These are phyloP conservation scores for Coracopsis vasa DNA, from an alignment of 2,113 vertebrate genomes.

Conservation along the genomic window DNA sequence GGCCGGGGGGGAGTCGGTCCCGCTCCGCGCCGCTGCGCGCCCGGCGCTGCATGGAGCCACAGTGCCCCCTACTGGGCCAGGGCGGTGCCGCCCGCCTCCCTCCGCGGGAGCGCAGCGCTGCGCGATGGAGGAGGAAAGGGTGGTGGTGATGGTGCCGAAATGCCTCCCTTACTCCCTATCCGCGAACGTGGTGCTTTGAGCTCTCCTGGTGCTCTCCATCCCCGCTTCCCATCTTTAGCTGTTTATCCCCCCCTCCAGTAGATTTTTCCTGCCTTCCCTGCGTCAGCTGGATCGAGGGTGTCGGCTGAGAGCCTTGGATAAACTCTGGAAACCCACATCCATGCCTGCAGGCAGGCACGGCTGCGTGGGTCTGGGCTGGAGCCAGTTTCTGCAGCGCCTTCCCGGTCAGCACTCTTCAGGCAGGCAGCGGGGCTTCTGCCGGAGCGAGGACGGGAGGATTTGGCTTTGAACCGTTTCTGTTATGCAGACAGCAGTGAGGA, in stretches of 20 bases:
- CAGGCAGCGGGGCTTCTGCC: not conserved
- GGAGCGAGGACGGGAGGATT: not conserved
- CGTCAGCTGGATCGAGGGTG: not conserved
- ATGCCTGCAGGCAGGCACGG: accelerated
- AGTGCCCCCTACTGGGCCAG: slow-evolving; percentile 77
- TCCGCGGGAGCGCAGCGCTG: not conserved
- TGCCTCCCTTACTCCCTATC: not conserved
- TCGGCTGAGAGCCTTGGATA: not conserved
- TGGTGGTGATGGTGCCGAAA: not conserved
- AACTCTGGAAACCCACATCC: not conserved
- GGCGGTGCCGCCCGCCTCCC: not conserved
- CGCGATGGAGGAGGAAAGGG: not conserved
- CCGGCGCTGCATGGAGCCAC: slow-evolving; percentile 64
- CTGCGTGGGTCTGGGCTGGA: accelerated
- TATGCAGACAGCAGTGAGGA: not conserved
- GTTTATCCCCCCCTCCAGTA: accelerated
- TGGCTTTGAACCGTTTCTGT: slow-evolving; percentile 13
- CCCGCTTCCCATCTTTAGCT: accelerated
- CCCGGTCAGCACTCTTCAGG: accelerated
- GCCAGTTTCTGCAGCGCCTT: not conserved
- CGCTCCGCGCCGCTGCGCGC: not conserved
- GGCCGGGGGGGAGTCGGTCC: not conserved
- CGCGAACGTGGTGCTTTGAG: accelerated
- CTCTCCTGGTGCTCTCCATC: accelerated
- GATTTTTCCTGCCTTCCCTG: not conserved